Conservation (phyloP, 2,113 vertebrate genomes). For the Trogon surrucura region DNA sequence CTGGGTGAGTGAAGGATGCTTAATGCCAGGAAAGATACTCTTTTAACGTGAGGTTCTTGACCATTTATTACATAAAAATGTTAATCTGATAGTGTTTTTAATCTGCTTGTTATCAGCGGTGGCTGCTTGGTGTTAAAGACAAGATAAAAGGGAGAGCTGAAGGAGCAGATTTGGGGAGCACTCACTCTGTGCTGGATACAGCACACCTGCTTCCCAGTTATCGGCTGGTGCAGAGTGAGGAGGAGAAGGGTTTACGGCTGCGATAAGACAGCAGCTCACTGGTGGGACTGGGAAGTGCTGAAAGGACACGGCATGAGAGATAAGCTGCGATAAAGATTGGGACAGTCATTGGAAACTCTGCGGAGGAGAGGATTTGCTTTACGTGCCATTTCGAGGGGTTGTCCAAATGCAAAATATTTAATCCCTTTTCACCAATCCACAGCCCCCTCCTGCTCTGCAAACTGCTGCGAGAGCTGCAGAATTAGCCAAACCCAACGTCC, state of each 20-base stretch:
- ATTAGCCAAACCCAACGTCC: not conserved
- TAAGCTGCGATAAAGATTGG: not conserved
- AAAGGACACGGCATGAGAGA: not conserved
- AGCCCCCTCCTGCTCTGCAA: not conserved
- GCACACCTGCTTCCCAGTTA: constrained; percentile 51
- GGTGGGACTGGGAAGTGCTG: not conserved
- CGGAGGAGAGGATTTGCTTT: not conserved
- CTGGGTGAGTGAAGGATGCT: constrained; percentile 68
- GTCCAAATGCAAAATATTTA: not conserved
- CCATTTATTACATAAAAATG: constrained; percentile 72
- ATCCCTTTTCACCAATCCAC: rapidly evolving
- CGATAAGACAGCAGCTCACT: not conserved
- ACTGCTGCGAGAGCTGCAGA: not conserved
- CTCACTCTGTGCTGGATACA: not conserved
- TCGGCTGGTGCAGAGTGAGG: constrained; percentile 15
- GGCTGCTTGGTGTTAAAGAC: constrained; percentile 45
- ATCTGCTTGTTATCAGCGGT: constrained; percentile 64
- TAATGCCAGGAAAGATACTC: constrained; percentile 69
- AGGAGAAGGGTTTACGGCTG: not conserved
- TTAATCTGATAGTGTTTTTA: constrained; percentile 73
- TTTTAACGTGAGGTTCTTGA: constrained; percentile 68
- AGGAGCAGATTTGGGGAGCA: constrained; percentile 51
- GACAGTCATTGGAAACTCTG: not conserved
- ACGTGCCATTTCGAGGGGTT: not conserved
- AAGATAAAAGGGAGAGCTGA: constrained; percentile 53